Base-by-base conservation (phyloP, 53 echinoderm and acorn worm genomes). In the Paracentrotus lividus region DNA sequence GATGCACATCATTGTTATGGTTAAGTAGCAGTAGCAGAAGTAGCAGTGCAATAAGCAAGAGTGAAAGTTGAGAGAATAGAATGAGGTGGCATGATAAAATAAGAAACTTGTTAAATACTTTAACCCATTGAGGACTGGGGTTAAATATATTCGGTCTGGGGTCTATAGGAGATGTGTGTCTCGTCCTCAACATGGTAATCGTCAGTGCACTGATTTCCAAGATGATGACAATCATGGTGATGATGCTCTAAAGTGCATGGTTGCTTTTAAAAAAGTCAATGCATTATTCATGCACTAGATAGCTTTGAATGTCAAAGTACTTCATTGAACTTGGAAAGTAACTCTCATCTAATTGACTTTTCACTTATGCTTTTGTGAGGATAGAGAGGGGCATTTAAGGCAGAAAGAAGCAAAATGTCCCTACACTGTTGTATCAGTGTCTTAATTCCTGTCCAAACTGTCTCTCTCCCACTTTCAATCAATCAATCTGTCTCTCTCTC, bases 231-330 rank as follows among this genome's bases (percentile, higher is more conserved):
- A 47, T 20, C 7, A 45, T 45, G 81, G 27, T 81, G 6, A 32
- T 24, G 81, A 45, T 81, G 2, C 23, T 21, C 24, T 12, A 7
- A 24, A 33, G 45, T 81, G 27, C 16, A 47, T 72, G 16, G 6
- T 26, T 47, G 18, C 47, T 81, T 81, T 47, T 81, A 2, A 45
- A 47, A 81, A 45, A 44, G n/a, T 10, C 26, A 5, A 47, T 45
- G 81, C 47, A 24, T 47, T 81, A 81, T 81, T 81, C 49, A 81
- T 81, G 47, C 24, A 47, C n/a, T 32, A 47, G 47, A 47, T 16
- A 9, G 81, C 47, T 49, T 5, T n/a, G 44, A 81, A 47, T 81
- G 81, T 81, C 81, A 81, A 47, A 26, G 76, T 81, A 81, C 44
- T 81, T 81, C 8, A 13, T 51, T 64, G 7, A 76, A 76, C 18